These are phyloP conservation scores for Pardosa pseudoannulata DNA, from an alignment of 2,888 invertebrate species.

Conservation along the genomic window DNA sequence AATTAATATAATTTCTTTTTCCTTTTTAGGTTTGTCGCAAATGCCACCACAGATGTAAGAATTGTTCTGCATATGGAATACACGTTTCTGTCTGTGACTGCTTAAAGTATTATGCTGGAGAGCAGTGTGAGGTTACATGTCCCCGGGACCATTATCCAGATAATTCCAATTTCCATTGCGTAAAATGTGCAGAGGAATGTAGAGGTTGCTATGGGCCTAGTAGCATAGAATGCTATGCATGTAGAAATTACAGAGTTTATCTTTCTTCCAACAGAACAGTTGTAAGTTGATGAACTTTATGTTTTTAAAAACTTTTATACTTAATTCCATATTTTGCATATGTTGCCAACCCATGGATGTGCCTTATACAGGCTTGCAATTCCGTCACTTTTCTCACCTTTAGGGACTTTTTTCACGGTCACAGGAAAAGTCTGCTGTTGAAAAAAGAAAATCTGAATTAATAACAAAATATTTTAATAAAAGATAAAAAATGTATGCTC, in stretches of 20 bases:
- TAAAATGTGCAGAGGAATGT: slow-evolving; percentile 88
- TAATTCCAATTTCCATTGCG: slow-evolving; percentile 84
- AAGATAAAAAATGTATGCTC: no score
- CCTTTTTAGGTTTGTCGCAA: slow-evolving; percentile 86
- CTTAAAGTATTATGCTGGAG: slow-evolving; percentile 88
- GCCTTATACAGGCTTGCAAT: no score
- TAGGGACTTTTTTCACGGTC: no score
- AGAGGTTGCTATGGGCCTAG: slow-evolving; percentile 89
- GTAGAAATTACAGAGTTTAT: slow-evolving; percentile 87
- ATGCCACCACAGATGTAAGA: slow-evolving; percentile 92
- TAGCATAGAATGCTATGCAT: slow-evolving; percentile 86
- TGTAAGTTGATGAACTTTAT: slow-evolving; percentile 23
- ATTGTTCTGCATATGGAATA: slow-evolving; percentile 92
- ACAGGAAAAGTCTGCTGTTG: no score
- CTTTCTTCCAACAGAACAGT: slow-evolving; percentile 77
- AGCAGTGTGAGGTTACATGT: slow-evolving; percentile 92
- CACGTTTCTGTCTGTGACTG: slow-evolving; percentile 89
- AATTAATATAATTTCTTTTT: no score
- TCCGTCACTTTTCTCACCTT: no score
- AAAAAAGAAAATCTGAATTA: no score
- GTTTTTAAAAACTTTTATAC: no score
- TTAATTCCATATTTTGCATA: no score
- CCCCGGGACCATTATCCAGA: slow-evolving; percentile 90
- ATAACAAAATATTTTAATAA: no score
- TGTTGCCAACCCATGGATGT: no score